Conservation (phyloP, 1,140 invertebrate species). For the Luehdorfia chinensis region DNA sequence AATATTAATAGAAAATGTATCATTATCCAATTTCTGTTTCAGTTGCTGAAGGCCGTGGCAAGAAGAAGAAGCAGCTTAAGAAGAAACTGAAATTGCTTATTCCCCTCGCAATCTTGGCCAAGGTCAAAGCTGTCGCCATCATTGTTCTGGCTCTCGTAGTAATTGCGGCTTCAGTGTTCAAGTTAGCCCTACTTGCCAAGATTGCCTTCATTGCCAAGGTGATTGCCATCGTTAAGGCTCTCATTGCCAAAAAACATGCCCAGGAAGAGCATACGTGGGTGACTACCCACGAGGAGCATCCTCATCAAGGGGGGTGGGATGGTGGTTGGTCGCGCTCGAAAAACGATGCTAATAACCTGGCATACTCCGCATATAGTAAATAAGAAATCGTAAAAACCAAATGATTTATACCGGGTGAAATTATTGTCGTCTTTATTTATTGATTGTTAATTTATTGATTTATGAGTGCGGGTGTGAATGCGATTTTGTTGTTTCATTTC, state of each 20-base stretch:
- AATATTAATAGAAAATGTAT: too few species aligned
- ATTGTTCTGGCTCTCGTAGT: conserved; percentile 46
- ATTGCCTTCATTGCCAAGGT: conserved; percentile 64
- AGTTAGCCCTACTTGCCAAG: conserved; percentile 59
- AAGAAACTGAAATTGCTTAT: conserved; percentile 66
- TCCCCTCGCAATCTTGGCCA: conserved; percentile 53
- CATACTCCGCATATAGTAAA: conserved; percentile 80
- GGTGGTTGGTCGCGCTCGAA: conserved; percentile 78
- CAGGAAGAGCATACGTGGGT: conserved; percentile 84
- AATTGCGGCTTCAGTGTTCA: conserved; percentile 63
- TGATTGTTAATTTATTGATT: conserved; percentile 41
- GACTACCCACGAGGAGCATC: conserved; percentile 75
- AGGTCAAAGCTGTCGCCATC: conserved; percentile 53
- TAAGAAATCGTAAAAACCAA: conserved; percentile 34
- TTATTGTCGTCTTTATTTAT: conserved; percentile 16
- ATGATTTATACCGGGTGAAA: conserved; percentile 11
- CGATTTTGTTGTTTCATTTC: conserved; percentile 37
- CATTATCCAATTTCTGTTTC: background rate
- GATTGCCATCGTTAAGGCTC: conserved; percentile 56
- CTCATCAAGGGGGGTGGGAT: conserved; percentile 66
- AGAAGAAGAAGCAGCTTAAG: conserved; percentile 66
- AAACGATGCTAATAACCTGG: conserved; percentile 78
- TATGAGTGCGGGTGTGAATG: conserved; percentile 30
- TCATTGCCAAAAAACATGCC: conserved; percentile 82
- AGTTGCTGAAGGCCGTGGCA: conserved; percentile 54